Base-by-base conservation (phyloP, 30 jellyfish, hydroid and myxozoan species). In the Rhopilema esculentum region DNA sequence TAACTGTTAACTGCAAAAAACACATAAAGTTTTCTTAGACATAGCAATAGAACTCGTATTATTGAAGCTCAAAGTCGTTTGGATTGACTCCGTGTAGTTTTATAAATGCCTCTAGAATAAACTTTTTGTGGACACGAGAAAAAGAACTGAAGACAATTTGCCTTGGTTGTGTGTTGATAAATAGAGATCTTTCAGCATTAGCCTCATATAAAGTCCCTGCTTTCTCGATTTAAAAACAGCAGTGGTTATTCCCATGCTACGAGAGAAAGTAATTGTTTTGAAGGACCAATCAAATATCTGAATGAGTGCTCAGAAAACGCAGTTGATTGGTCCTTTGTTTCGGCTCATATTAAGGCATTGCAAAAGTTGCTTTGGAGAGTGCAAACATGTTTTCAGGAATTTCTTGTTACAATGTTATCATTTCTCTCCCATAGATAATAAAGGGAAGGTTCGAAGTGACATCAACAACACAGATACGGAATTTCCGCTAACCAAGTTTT, bases 391-490 rank as follows among this genome's bases (percentile, higher is more conserved):
- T 73, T 33, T 67, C 70, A 12, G 77, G 65, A 53, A 69, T 19
- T 7, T 83, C 52, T 50, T 30, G 28, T n/a, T 21, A 21, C 77
- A 32, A 52, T 27, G 88, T 31, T 26, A 4, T 22, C 62, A 28
- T 67, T 1, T 75, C 25, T 24, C 53, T 49, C 61, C 32, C 62
- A 16, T 29, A 95, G 99, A 91, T 79, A 90, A 93, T 75, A 91
- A 90, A 29, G 97, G 97, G 6, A 77, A 67, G 64, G 81, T 95
- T 19, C 94, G 89, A 24, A 50, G 87, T 21, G 98, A 95, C 52
- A 75, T 95, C 27, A 95, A 95, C 88, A 95, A 95, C 80, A 95
- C 98, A 0, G 90, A 75, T 12, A 25, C 92, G n/a, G 97, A 90
- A 27, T 91, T 72, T n/a, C 94, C 89, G 51, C 32, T 88, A 67